A percentile compares a stretch with the other conserved stretches of the same genome.
Conservation (phyloP, 2,888 invertebrate genomes). For the Anthophora plumipes region DNA sequence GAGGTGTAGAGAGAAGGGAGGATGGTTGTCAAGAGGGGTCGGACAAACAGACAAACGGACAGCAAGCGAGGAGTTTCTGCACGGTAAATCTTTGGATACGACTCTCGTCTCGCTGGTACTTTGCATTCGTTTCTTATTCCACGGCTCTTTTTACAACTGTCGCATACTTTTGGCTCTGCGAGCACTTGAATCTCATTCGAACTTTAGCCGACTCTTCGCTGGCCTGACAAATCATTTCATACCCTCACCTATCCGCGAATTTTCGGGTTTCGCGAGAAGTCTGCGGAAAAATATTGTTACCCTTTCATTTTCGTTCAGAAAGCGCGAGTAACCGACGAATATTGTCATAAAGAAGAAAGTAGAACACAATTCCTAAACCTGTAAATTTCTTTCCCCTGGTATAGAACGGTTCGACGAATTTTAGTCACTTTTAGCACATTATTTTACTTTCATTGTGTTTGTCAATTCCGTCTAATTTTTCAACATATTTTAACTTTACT, state of each 20-base stretch:
- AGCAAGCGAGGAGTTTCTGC: conserved; percentile 48
- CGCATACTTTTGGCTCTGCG: conserved; percentile 54
- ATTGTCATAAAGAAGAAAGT: no score
- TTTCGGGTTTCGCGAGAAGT: no score
- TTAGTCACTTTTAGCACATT: no score
- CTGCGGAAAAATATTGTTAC: no score
- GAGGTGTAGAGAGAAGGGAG: not conserved
- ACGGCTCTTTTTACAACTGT: conserved; percentile 44
- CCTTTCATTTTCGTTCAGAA: no score
- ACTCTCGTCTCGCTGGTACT: conserved; percentile 48
- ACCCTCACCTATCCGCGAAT: not conserved
- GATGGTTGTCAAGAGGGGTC: conserved; percentile 42
- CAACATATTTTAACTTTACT: no score
- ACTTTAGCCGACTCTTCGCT: conserved; percentile 2
- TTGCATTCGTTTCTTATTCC: conserved; percentile 67
- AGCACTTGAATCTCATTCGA: conserved; percentile 59
- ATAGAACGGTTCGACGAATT: no score
- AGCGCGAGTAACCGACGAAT: no score
- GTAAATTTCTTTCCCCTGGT: no score
- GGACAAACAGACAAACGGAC: conserved; percentile 63
- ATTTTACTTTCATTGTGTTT: no score
- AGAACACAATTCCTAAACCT: no score
- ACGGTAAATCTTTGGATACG: conserved; percentile 68
- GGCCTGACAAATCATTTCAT: conserved; percentile 18
- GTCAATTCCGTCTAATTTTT: no score